phyloP scores from a whole-genome alignment of 1,140 invertebrate species.

The Chironomus striatipennis region DNA sequence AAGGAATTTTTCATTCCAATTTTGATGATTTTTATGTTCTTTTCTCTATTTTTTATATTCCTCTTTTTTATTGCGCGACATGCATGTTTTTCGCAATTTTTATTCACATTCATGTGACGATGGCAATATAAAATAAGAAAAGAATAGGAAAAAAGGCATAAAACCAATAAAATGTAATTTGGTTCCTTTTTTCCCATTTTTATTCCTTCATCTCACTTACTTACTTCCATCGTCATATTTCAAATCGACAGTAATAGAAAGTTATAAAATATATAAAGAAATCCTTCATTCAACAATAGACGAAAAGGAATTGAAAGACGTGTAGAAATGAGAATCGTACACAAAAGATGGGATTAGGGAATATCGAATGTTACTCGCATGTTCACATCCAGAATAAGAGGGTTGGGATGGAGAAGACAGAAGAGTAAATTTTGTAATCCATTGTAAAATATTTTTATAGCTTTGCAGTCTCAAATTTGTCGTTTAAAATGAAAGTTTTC shows the following conservation, averaged over 20 bases:
- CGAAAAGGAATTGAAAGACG: not conserved
- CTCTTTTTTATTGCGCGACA: too few relatives aligned
- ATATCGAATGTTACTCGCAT: not conserved
- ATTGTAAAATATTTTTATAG: conserved; percentile 21
- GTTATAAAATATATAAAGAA: not conserved
- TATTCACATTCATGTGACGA: too few relatives aligned
- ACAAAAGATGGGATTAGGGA: not conserved
- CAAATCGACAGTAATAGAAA: not conserved
- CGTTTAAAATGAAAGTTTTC: not conserved
- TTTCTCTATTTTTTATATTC: too few relatives aligned
- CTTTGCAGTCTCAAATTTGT: not conserved
- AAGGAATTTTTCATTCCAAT: too few relatives aligned
- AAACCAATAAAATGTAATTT: not conserved
- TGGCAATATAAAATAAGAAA: too few relatives aligned
- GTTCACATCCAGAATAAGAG: not conserved
- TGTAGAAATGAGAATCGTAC: not conserved
- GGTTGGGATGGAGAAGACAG: too few relatives aligned
- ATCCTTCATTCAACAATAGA: not conserved
- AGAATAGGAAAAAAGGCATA: not conserved
- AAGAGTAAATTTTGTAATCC: not conserved
- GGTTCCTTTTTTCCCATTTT: not conserved
- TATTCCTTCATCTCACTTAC: not conserved
- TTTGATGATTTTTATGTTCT: too few relatives aligned
- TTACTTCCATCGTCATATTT: not conserved
- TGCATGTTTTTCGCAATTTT: too few relatives aligned